Evolutionary conservation across 92 coral and sea anemone species (phyloP).

Genomic region (Porites evermanni): DNA sequence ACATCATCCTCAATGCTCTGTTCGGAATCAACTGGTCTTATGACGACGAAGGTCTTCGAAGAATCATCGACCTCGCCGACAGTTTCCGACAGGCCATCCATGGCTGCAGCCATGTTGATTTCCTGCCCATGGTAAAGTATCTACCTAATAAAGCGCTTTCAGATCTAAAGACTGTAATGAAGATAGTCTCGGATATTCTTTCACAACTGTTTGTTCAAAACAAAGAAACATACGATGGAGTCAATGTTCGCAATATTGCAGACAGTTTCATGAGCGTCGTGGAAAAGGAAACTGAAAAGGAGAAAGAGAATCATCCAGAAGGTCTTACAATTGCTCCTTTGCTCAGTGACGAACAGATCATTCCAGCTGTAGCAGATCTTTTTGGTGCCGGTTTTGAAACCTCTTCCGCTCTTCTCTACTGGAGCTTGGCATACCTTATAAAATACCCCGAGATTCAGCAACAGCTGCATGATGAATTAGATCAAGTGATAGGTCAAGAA

Average conservation of each 20-base stretch:
- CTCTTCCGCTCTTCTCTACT: conserved; percentile 54
- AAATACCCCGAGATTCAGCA: conserved; percentile 67
- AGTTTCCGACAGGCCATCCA: conserved; percentile 55
- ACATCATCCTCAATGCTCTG: conserved; percentile 63
- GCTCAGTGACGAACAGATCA: conserved; percentile 42
- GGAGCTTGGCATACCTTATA: conserved; percentile 73
- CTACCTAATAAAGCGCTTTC: conserved; percentile 56
- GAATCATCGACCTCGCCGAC: conserved; percentile 58
- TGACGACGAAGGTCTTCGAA: conserved; percentile 56
- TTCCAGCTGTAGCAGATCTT: conserved; percentile 59
- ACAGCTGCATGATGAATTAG: conserved; percentile 74
- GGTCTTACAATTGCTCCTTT: conserved; percentile 30
- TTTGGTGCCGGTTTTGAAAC: conserved; percentile 82
- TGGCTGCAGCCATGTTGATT: conserved; percentile 63
- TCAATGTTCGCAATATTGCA: conserved; percentile 71
- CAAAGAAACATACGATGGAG: conserved; percentile 63
- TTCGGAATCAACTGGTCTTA: conserved; percentile 64
- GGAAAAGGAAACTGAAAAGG: conserved; percentile 34
- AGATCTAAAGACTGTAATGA: conserved; percentile 20
- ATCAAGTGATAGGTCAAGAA: conserved; percentile 63
- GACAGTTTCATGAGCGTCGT: conserved; percentile 65
- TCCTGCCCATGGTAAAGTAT: conserved; percentile 71
- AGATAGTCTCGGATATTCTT: background rate
- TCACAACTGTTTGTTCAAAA: conserved; percentile 57
- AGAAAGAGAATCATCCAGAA: conserved; percentile 2